Evolutionary conservation across 2,113 vertebrate genomes (phyloP), one percentile per base, ranked within the genome.

Genomic region (Brachionichthys hirsutus): DNA sequence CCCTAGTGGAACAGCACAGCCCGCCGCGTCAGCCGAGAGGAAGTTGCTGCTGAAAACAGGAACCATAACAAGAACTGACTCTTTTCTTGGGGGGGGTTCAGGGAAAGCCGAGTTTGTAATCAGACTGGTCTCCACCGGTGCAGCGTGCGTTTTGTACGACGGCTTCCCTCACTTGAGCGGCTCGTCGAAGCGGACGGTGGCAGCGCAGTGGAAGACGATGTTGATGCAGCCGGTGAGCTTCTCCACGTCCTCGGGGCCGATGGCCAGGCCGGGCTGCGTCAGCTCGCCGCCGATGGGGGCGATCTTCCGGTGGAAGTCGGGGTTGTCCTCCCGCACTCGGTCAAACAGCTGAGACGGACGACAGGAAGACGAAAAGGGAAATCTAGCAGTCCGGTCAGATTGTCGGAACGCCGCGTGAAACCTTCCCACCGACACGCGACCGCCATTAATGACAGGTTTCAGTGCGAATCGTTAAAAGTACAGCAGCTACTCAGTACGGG

Each of bases 141-240:
- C 12, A n/a, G 22, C 22, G 10, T 11, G 3, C 24, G 24, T 30
- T 7, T 9, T 19, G 7, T 3, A 11, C 12, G 9, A 12, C 3
- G 24, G 22, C 14, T 40, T 12, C 8, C 4, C 88, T 46, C 88
- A 98, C 96, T 95, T 96, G 56, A 98, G 90, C 0, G 86, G 90
- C 44, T 95, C 96, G 3, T 98, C 93, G 44, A 98, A 98, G 67
- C 95, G 95, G 67, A 98, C 93, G 6, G 96, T 98, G 70, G 96
- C 96, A 0, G 96, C 96, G 57, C 96, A 98, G 90, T 98, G 96
- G 90, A 98, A 98, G 91, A 98, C 45, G 12, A 98, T 35, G 76
- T 98, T 92, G 77, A 96, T 87, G 56, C 86, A 90, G 65, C 89
- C 78, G 11, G 92, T 86, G 38, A 98, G 94, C 57, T 81, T 93